Base-by-base conservation (phyloP, 2,797 vertebrate genomes). In the Momotus momota region DNA sequence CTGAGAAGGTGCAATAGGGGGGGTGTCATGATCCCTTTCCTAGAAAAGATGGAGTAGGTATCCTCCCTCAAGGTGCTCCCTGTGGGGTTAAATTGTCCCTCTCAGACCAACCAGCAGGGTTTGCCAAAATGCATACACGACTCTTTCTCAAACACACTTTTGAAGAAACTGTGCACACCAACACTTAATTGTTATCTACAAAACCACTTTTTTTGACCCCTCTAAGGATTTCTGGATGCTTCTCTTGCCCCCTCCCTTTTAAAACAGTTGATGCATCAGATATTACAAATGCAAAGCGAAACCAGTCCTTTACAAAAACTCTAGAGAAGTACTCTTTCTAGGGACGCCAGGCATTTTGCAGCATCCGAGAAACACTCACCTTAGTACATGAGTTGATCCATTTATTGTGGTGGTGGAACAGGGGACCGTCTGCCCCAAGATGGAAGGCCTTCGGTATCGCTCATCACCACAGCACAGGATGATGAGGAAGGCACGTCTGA, bases 401-500 rank as follows among this genome's bases (percentile, higher is more conserved):
- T 99, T 99, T 98, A 99, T 99, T 97, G 99, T 99, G 46, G 99
- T 99, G 88, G 99, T 98, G 20, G 99, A 98, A 97, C 99, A 99
- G 61, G 99, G 98, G 18, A 98, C 96, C 2, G 98, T 97, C 86
- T 99, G 97, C 8, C 98, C 99, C 94, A 99, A 86, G 95, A 99
- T 98, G 97, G 99, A 99, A 46, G 99, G 98, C 96, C 99, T 97
- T 82, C 99, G 97, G 97, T 99, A 99, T 88, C 98, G 98, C 96
- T 99, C 99, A 97, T 99, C 98, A 73, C 99, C 99, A 33, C 99
- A 99, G 97, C 99, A 99, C 78, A 99, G 98, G 97, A 99, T 99
- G 98, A 99, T 99, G 97, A 99, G 99, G 98, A 99, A 99, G 99
- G 99, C 99, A 99, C 99, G 99, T 88, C 99, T 98, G 98, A 99